phyloP scores from a whole-genome alignment of 2,888 invertebrate genomes.

The Patella pellucida region DNA sequence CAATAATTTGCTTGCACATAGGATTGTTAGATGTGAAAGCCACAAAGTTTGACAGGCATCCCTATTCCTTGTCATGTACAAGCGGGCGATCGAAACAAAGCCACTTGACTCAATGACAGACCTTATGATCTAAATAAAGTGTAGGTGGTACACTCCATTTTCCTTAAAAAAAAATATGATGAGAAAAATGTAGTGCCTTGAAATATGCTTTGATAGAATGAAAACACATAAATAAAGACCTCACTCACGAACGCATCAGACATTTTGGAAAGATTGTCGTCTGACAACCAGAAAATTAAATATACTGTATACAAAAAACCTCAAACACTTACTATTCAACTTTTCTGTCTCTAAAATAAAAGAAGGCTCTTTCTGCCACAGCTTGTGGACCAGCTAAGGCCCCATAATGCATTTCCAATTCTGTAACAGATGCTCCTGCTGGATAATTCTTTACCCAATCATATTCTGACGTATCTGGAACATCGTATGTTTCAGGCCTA shows the following conservation, averaged over 20 bases:
- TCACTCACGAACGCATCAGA: no score
- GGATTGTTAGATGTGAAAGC: background rate
- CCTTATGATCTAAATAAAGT: background rate
- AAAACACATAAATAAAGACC: no score
- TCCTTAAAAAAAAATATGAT: no score
- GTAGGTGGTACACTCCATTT: background rate
- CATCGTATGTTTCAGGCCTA: conserved; percentile 59
- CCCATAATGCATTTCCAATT: conserved; percentile 70
- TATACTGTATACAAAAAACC: background rate
- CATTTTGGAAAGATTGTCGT: no score
- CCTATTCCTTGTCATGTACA: no score
- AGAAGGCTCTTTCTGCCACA: conserved; percentile 63
- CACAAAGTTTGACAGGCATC: background rate
- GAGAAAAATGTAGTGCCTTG: no score
- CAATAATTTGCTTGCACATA: background rate
- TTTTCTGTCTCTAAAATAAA: conserved; percentile 67
- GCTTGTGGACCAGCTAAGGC: conserved; percentile 54
- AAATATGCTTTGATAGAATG: no score
- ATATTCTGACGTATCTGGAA: conserved; percentile 64
- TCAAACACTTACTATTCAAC: conserved; percentile 53
- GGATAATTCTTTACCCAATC: conserved; percentile 69
- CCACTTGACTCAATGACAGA: no score
- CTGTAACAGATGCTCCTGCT: conserved; percentile 71
- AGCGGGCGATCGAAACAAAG: no score
- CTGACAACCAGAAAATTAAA: background rate